These are phyloP conservation scores for Cyclura pinguis DNA, from an alignment of 2,797 vertebrate species.

Conservation along the genomic window DNA sequence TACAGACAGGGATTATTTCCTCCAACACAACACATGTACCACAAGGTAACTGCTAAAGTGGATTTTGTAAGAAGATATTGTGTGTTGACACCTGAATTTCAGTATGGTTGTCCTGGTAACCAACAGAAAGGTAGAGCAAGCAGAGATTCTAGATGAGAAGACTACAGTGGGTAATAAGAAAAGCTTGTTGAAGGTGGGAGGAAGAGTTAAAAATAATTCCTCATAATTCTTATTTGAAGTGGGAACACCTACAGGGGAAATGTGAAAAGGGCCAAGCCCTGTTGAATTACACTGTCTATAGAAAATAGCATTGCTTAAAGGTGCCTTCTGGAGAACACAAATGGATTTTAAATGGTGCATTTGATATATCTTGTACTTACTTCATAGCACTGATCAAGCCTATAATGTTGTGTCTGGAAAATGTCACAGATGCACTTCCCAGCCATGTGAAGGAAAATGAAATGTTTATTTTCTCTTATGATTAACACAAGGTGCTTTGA, in stretches of 20 bases:
- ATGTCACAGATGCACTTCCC: not conserved
- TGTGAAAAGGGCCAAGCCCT: not conserved
- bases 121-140: not conserved
- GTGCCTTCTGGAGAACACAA: not conserved
- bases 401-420: conserved; percentile 11
- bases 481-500: not conserved
- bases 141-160: conserved; percentile 18
- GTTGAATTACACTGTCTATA: not conserved
- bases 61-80: conserved; percentile 8
- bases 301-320: not conserved
- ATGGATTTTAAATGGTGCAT: not conserved
- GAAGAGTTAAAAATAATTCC: not conserved
- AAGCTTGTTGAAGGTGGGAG: not conserved
- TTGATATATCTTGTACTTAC: not conserved
- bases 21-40: not conserved
- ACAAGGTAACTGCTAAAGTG: not conserved
- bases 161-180: not conserved
- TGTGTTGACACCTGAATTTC: conserved; percentile 16
- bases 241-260: not conserved
- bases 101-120: conserved; percentile 31
- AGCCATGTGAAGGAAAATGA: not conserved
- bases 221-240: not conserved
- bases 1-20: not conserved
- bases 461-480: not conserved
- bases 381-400: not conserved